phyloP scores from a whole-genome alignment of 2,113 vertebrate genomes.

The Halichoeres trimaculatus region DNA sequence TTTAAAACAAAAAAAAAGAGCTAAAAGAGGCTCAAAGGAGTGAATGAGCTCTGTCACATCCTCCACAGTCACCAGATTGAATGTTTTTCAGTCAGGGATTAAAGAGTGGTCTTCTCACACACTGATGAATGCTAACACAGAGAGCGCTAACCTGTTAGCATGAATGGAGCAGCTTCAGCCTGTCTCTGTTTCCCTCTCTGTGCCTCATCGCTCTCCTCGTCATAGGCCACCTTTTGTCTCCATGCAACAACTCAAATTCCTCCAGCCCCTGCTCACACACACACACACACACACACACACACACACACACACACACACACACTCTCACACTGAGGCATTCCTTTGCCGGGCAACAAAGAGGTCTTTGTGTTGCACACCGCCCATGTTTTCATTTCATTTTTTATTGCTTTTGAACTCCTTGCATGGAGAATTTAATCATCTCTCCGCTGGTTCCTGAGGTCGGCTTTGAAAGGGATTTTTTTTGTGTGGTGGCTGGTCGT shows the following conservation, averaged over 20 bases:
- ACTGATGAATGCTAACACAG: not conserved
- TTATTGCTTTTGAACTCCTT: conserved; percentile 77
- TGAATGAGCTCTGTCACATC: no score
- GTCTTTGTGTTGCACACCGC: conserved; percentile 72
- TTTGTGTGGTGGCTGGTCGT: conserved; percentile 42
- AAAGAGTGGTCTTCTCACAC: no score
- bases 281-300: conserved; percentile 71
- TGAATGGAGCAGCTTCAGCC: conserved; percentile 21
- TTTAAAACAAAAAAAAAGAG: no score
- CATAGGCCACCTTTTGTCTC: conserved; percentile 79
- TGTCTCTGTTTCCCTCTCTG: conserved; percentile 40
- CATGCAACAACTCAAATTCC: conserved; percentile 79
- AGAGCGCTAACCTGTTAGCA: not conserved
- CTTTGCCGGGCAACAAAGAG: conserved; percentile 75
- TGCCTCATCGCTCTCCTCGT: conserved; percentile 53
- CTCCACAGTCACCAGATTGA: no score
- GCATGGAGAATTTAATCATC: conserved; percentile 71
- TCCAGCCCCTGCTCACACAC: conserved; percentile 66
- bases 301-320: conserved; percentile 72
- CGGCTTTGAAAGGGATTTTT: conserved; percentile 58
- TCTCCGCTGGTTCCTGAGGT: conserved; percentile 65
- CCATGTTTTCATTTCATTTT: conserved; percentile 79
- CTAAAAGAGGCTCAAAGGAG: no score
- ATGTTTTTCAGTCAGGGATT: no score
- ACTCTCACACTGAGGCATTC: conserved; percentile 78